Base-by-base conservation (phyloP, 2,113 vertebrate genomes). In the Sinocyclocheilus anophthalmus region DNA sequence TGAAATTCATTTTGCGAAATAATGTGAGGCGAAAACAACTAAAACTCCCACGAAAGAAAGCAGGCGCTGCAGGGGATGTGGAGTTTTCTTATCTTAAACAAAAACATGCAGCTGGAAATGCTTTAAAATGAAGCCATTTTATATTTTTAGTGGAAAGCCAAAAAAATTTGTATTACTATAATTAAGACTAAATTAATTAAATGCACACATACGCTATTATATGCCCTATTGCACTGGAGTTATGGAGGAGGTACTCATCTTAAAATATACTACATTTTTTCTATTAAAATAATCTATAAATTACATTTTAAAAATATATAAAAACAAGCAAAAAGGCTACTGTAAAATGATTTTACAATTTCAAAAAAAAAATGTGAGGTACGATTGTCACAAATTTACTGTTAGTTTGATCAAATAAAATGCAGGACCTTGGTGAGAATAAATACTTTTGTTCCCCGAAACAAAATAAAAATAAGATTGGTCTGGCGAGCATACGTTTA, bases 111-210 rank as follows among this genome's bases (percentile, higher is more conserved):
- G 77, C 55, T 37, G 48, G 45, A 76, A 55, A 18, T 7, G 26
- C 50, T 85, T 82, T 77, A 77, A 50, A 67, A 30, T 30, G 22
- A 48, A 81, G 76, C 80, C 59, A 61, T 59, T 59, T 59, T 22
- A 59, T 22, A 57, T 22, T 57, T 57, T 57, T 57, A 59, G 6
- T 59, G 20, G 20, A 59, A 55, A 18, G 13, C 13, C 48, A 3
- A 50, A 50, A 37, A 37, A 37, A 50, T 13, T 0, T 1, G 3
- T 50, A 42, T 8, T 42, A 50, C 14, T 50, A 50, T 50, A 57
- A 20, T 55, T 55, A 55, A 5, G 53, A 55, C 14, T 53, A 14
- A 53, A 12, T 48, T 55, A 55, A 55, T 18, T 55, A 18, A 20
- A 20, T 18, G 16, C 1, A 57, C 55, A 18, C 1, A 18, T 55